phyloP scores from a whole-genome alignment of 2,797 vertebrate genomes.

The Lagocephalus sceleratus region DNA sequence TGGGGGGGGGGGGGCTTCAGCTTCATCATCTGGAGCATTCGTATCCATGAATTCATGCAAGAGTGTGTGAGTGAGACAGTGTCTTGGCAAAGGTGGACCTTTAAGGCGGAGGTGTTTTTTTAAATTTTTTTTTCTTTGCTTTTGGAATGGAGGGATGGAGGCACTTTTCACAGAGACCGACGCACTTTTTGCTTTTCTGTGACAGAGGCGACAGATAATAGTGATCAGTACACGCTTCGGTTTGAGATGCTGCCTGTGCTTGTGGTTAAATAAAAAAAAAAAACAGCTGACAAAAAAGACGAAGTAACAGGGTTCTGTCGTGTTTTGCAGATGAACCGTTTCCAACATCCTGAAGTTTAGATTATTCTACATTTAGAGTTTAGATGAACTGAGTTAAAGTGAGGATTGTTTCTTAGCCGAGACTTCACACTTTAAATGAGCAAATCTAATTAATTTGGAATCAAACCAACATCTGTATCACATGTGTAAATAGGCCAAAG shows the following conservation, averaged over 20 bases:
- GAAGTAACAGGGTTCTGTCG: neutral
- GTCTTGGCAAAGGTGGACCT: slow-evolving; percentile 15
- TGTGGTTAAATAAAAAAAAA: slow-evolving; percentile 49
- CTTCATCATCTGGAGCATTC: slow-evolving; percentile 2
- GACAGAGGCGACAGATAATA: slow-evolving; percentile 7
- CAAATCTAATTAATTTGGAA: too few species aligned
- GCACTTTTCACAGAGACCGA: slow-evolving; percentile 5
- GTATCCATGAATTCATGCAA: slow-evolving; percentile 15
- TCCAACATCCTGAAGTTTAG: too few species aligned
- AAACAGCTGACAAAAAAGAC: neutral
- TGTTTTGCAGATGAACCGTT: too few species aligned
- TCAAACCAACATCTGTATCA: too few species aligned
- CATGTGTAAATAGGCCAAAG: too few species aligned
- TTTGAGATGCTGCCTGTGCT: slow-evolving; percentile 28
- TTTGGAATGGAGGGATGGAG: slow-evolving; percentile 12
- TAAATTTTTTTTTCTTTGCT: slow-evolving; percentile 7
- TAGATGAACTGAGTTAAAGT: too few species aligned
- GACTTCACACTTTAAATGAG: too few species aligned
- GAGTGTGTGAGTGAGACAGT: slow-evolving; percentile 9
- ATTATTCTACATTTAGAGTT: too few species aligned
- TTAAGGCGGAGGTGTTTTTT: slow-evolving; percentile 12
- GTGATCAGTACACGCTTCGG: neutral
- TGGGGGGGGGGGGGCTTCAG: neutral
- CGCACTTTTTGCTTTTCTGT: slow-evolving; percentile 16
- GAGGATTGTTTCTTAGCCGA: too few species aligned